phyloP scores from a whole-genome alignment of 1,140 invertebrate genomes.

The Plutomurus gul region DNA sequence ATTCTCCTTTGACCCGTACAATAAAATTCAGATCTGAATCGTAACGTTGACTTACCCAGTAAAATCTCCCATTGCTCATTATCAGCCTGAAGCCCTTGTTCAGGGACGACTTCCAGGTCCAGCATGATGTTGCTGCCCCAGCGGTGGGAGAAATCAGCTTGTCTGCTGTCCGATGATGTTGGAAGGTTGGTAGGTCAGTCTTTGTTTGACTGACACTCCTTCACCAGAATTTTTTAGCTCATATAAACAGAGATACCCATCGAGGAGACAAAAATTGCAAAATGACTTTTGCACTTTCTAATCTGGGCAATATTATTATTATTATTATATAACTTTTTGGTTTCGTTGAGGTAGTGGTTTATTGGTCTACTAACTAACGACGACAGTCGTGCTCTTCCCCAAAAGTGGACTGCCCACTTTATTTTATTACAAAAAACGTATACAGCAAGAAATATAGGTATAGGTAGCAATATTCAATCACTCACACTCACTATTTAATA shows the following conservation, averaged over 20 bases:
- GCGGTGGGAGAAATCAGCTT: constrained; percentile 19
- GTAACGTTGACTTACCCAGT: constrained; percentile 89
- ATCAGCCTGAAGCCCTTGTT: constrained; percentile 85
- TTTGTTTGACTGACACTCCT: constrained; percentile 7
- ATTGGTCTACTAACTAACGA: too few relatives aligned
- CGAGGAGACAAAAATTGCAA: background rate
- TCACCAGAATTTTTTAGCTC: background rate
- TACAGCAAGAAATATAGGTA: too few relatives aligned
- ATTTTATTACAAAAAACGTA: too few relatives aligned
- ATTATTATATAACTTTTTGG: too few relatives aligned
- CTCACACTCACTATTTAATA: too few relatives aligned
- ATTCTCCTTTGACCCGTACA: too few relatives aligned
- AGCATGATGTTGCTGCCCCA: constrained; percentile 65
- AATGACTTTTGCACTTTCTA: background rate
- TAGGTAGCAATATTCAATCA: too few relatives aligned
- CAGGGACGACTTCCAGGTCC: constrained; percentile 92
- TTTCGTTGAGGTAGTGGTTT: too few relatives aligned
- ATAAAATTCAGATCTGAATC: too few relatives aligned
- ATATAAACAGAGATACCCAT: constrained; percentile 1
- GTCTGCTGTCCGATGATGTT: background rate
- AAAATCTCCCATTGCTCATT: constrained; percentile 94
- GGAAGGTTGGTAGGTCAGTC: constrained; percentile 10
- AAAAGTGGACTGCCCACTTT: too few relatives aligned
- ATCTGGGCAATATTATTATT: too few relatives aligned
- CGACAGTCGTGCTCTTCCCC: too few relatives aligned